Evolutionary conservation across 1,140 invertebrate genomes (phyloP).

Genomic region (Diabrotica undecimpunctata): DNA sequence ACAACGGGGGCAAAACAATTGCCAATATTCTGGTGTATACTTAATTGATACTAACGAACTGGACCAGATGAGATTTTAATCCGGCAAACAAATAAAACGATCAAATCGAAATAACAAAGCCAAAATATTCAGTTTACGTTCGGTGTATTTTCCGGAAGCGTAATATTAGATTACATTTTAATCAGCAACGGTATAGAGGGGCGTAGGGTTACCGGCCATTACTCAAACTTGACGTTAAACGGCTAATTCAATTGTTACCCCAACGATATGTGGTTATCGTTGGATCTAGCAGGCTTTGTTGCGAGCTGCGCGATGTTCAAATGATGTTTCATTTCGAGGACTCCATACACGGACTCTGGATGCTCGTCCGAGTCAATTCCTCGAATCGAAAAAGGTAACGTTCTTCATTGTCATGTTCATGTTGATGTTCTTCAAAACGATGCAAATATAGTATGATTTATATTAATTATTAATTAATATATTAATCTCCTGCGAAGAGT

Average conservation of each 20-base stretch:
- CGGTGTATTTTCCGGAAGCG: slow-evolving; percentile 43
- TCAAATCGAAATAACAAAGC: slow-evolving; percentile 40
- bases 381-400: too few species aligned
- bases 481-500: too few species aligned
- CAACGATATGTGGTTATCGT: slow-evolving; percentile 47
- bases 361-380: neutral
- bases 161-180: slow-evolving; percentile 50
- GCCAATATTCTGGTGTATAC: slow-evolving; percentile 12
- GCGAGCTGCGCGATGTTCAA: slow-evolving; percentile 22
- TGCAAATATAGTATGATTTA: too few species aligned
- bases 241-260: slow-evolving; percentile 49
- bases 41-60: slow-evolving; percentile 32
- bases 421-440: too few species aligned
- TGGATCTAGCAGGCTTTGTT: slow-evolving; percentile 37
- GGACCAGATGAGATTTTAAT: slow-evolving; percentile 40
- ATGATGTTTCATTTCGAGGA: slow-evolving; percentile 6
- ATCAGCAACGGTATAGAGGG: slow-evolving; percentile 43
- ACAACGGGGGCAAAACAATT: too few species aligned
- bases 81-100: slow-evolving; percentile 39
- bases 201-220: slow-evolving; percentile 47
- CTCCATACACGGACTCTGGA: slow-evolving; percentile 7
- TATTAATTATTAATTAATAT: too few species aligned
- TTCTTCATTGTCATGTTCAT: too few species aligned
- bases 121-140: slow-evolving; percentile 40
- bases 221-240: slow-evolving; percentile 49